Evolutionary conservation across 1,140 invertebrate genomes (phyloP).

Genomic region (Drosophila asahinai): DNA sequence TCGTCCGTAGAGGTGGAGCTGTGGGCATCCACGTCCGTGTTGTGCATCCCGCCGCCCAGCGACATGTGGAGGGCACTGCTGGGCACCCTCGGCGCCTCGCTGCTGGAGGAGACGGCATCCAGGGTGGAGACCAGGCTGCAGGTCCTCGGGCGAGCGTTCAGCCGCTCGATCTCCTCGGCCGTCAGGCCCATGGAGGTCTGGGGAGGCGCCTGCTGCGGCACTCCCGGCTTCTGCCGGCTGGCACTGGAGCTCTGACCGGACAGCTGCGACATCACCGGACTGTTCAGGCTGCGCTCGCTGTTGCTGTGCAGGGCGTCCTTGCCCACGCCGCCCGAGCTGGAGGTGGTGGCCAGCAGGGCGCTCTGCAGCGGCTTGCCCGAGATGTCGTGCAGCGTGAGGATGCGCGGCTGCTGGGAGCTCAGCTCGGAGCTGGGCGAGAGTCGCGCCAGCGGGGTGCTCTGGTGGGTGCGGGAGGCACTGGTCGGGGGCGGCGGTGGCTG

Average conservation of each 20-base stretch:
- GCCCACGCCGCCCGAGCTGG: slow-evolving; percentile 92
- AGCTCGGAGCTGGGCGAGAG: slow-evolving; percentile 96
- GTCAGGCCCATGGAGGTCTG: slow-evolving; percentile 92
- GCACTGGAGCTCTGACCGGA: slow-evolving; percentile 93
- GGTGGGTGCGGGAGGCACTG: slow-evolving; percentile 89
- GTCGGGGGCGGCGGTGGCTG: slow-evolving; percentile 87
- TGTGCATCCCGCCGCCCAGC: slow-evolving; percentile 87
- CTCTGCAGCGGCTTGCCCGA: slow-evolving; percentile 96
- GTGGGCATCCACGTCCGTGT: slow-evolving; percentile 90
- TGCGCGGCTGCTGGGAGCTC: slow-evolving; percentile 95
- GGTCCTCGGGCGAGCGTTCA: slow-evolving; percentile 93
- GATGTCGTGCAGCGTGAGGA: slow-evolving; percentile 96
- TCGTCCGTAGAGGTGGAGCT: slow-evolving; percentile 96
- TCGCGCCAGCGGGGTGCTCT: slow-evolving; percentile 95
- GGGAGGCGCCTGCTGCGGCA: slow-evolving; percentile 87
- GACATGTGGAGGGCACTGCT: slow-evolving; percentile 88
- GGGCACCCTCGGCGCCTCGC: slow-evolving; percentile 91
- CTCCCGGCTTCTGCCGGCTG: slow-evolving; percentile 88
- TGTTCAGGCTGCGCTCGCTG: slow-evolving; percentile 95
- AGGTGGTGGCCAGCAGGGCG: slow-evolving; percentile 94
- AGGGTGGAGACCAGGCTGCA: slow-evolving; percentile 96
- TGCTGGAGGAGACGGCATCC: slow-evolving; percentile 96
- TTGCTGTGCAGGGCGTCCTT: slow-evolving; percentile 94
- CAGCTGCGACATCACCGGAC: slow-evolving; percentile 95
- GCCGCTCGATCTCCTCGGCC: slow-evolving; percentile 95